A percentile compares a stretch with the other conserved stretches of the same genome.
Evolutionary conservation across 2,888 invertebrate genomes (phyloP).

Genomic region (Subacronicta megacephala): DNA sequence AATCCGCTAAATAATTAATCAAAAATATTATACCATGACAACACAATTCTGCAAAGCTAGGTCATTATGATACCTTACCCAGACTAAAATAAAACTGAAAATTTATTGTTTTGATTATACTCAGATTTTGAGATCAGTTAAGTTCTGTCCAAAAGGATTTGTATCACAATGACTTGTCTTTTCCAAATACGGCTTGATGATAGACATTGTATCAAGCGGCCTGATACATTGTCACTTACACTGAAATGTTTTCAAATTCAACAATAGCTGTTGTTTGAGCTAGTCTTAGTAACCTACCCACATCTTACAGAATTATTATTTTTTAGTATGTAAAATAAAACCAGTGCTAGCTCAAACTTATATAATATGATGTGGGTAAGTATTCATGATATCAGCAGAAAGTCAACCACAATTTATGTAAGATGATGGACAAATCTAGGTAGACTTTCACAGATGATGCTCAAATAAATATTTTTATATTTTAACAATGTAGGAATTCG

Average conservation of each 20-base stretch:
- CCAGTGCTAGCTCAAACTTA: conserved; percentile 82
- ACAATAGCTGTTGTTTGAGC: conserved; percentile 73
- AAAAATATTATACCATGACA: conserved; percentile 39
- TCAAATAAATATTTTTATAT: conserved; percentile 87
- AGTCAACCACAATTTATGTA: conserved; percentile 89
- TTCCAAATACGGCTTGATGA: conserved; percentile 72
- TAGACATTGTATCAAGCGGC: conserved; percentile 81
- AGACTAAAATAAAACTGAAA: conserved; percentile 55
- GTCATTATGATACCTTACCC: conserved; percentile 54
- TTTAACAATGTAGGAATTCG: conserved; percentile 87
- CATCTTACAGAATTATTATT: conserved; percentile 65
- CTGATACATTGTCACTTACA: conserved; percentile 76
- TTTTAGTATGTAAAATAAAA: conserved; percentile 68
- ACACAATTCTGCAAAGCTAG: conserved; percentile 43
- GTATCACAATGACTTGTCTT: conserved; percentile 66
- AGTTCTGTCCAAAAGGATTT: conserved; percentile 50
- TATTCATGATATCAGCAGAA: conserved; percentile 70
- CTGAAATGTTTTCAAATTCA: conserved; percentile 66
- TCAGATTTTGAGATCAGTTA: conserved; percentile 45
- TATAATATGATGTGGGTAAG: conserved; percentile 69
- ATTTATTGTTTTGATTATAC: conserved; percentile 56
- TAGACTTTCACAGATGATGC: conserved; percentile 83
- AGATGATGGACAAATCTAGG: conserved; percentile 86
- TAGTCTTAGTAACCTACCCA: conserved; percentile 81
- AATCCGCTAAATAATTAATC: conserved; percentile 57